phyloP scores from a whole-genome alignment of 2,113 vertebrate species.

The Lycocorax pyrrhopterus region DNA sequence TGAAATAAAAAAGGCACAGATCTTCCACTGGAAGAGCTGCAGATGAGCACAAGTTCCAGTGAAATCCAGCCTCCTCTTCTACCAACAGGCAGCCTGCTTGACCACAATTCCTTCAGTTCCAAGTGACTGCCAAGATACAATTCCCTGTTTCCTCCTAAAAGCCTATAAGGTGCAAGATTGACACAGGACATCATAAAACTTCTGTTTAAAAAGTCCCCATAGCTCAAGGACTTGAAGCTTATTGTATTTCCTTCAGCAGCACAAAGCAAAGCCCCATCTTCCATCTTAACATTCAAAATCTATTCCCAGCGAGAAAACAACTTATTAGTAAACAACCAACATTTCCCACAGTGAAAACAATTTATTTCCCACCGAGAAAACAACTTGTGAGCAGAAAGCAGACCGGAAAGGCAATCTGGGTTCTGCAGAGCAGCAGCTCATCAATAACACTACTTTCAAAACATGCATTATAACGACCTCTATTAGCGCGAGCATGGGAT shows the following conservation, averaged over 20 bases:
- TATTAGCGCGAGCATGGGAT: background rate
- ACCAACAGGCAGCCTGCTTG: background rate
- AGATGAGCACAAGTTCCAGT: background rate
- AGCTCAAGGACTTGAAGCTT: background rate
- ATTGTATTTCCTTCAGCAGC: background rate
- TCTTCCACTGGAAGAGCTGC: background rate
- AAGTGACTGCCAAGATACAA: background rate
- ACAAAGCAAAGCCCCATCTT: background rate
- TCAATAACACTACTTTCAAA: slow-evolving; percentile 59
- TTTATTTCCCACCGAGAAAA: slow-evolving; percentile 65
- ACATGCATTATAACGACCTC: background rate
- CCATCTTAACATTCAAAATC: slow-evolving; percentile 15
- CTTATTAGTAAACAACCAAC: slow-evolving; percentile 68
- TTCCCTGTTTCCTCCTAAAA: background rate
- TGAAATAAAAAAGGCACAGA: background rate
- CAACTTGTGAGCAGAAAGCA: slow-evolving; percentile 49
- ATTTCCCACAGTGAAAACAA: slow-evolving; percentile 62
- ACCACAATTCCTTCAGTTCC: background rate
- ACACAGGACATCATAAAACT: background rate
- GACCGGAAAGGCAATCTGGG: slow-evolving; percentile 38
- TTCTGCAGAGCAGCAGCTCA: slow-evolving; percentile 25
- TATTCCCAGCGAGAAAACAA: slow-evolving; percentile 49
- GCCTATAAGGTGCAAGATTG: background rate
- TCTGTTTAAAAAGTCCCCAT: background rate
- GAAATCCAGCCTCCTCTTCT: background rate